Base-by-base conservation (phyloP, 2,888 invertebrate species). In the Ethmia dodecea region DNA sequence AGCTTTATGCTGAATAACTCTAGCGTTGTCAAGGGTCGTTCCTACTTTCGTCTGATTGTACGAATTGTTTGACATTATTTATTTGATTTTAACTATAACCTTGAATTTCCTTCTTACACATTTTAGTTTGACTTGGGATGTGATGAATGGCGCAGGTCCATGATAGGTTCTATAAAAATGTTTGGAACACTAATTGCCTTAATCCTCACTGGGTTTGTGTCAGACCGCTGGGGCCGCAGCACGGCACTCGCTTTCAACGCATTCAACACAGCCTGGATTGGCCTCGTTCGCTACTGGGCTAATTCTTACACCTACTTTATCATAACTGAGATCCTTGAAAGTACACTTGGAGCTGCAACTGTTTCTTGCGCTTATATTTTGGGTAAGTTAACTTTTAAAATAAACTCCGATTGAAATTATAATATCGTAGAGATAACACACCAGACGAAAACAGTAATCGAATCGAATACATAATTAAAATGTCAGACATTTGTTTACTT, bases 351-450 rank as follows among this genome's bases (percentile, higher is more conserved):
- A 1, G 88, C 91, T 15, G 91, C 91, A 1, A 87, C 90, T 5
- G 94, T 91, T 56, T 89, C 90, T 5, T 88, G 91, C n/a, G 89
- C 89, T 31, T 93, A 92, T 59, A 90, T 94, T 47, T 67, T 92
- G 43, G 88, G 92, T 89, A 79, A 77, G 72, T 22, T n/a, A n/a
- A n/a, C n/a, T n/a, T n/a, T n/a, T n/a, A n/a, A n/a, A n/a, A n/a
- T n/a, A n/a, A n/a, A n/a, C n/a, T n/a, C n/a, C n/a, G n/a, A n/a
- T n/a, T n/a, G n/a, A n/a, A n/a, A n/a, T n/a, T n/a, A n/a, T n/a
- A n/a, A n/a, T n/a, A n/a, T n/a, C n/a, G n/a, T n/a, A n/a, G n/a
- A n/a, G n/a, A n/a, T n/a, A n/a, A n/a, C n/a, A n/a, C n/a, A n/a
- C n/a, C n/a, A n/a, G n/a, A n/a, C n/a, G n/a, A n/a, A n/a, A n/a